Evolutionary conservation across 2,797 vertebrate species (phyloP).

Genomic region (Amniataba percoides): DNA sequence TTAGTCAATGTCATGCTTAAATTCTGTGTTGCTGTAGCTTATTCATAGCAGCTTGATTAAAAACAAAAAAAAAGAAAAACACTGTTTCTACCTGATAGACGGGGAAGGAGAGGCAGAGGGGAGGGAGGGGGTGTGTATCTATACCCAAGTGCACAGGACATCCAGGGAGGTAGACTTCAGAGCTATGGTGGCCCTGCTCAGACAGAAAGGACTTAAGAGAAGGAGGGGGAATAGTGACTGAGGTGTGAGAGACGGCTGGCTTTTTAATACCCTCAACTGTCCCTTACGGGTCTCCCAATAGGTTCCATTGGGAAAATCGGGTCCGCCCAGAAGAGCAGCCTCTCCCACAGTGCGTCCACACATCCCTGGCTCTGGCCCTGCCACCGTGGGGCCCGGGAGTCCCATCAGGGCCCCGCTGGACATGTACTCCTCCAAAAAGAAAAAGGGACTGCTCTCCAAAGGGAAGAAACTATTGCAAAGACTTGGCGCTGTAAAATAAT

Average conservation of each 20-base stretch:
- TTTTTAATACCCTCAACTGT: constrained; percentile 88
- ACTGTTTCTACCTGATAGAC: constrained; percentile 52
- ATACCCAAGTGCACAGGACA: constrained; percentile 49
- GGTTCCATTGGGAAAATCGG: constrained; percentile 96
- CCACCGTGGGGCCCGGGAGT: constrained; percentile 90
- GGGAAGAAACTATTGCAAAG: constrained; percentile 96
- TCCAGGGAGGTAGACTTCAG: constrained; percentile 68
- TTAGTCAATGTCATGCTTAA: constrained; percentile 62
- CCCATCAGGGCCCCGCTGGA: constrained; percentile 90
- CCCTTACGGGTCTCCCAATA: constrained; percentile 92
- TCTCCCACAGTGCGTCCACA: constrained; percentile 90
- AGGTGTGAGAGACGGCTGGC: constrained; percentile 75
- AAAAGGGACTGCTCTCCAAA: constrained; percentile 97
- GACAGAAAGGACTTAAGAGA: constrained; percentile 76
- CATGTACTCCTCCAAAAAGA: constrained; percentile 93
- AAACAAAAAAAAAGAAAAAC: constrained; percentile 4
- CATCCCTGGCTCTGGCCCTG: constrained; percentile 89
- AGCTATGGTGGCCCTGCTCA: constrained; percentile 77
- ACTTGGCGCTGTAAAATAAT: constrained; percentile 93
- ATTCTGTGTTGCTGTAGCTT: constrained; percentile 63
- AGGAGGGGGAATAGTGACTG: constrained; percentile 76
- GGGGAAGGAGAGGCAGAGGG: neutral
- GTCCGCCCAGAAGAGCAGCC: constrained; percentile 91
- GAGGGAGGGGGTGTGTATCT: constrained; percentile 17
- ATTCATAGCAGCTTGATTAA: constrained; percentile 52